Conservation (phyloP, 2,888 invertebrate species). For the Anoncus sp. region DNA sequence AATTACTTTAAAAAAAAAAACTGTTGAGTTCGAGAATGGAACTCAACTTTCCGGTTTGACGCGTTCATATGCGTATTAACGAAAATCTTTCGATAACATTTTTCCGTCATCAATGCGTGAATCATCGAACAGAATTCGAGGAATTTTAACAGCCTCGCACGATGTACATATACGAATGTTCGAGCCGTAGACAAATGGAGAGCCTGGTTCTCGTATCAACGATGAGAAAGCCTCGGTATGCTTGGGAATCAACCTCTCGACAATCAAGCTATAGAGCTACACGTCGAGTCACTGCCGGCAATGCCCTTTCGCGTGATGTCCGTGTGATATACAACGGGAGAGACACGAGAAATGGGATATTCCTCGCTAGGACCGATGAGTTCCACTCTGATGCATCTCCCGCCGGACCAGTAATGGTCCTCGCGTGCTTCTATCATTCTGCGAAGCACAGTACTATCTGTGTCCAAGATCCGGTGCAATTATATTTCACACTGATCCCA, state of each 20-base stretch:
- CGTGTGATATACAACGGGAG: conserved; percentile 31
- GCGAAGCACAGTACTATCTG: conserved; percentile 6
- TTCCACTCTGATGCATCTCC: conserved; percentile 39
- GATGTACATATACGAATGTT: background rate
- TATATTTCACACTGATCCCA: conserved; percentile 42
- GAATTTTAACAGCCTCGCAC: conserved; percentile 2
- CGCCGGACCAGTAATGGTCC: conserved; percentile 50
- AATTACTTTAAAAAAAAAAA: conserved; percentile 26
- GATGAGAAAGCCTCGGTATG: conserved; percentile 21
- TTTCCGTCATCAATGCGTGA: background rate
- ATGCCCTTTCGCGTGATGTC: conserved; percentile 51
- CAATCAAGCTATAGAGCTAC: conserved; percentile 31
- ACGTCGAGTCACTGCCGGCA: conserved; percentile 21
- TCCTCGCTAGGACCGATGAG: conserved; percentile 57
- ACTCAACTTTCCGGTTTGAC: too few relatives aligned
- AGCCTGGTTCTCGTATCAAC: conserved; percentile 31
- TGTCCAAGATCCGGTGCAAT: conserved; percentile 40
- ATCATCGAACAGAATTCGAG: background rate
- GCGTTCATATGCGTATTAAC: too few relatives aligned
- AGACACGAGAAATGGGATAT: conserved; percentile 55
- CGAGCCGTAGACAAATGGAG: background rate
- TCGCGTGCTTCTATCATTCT: conserved; percentile 55
- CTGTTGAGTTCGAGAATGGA: background rate
- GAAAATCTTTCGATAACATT: background rate
- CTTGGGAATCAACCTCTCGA: conserved; percentile 27